phyloP scores from a whole-genome alignment of 2,888 invertebrate genomes.

The Spisula subtruncata region DNA sequence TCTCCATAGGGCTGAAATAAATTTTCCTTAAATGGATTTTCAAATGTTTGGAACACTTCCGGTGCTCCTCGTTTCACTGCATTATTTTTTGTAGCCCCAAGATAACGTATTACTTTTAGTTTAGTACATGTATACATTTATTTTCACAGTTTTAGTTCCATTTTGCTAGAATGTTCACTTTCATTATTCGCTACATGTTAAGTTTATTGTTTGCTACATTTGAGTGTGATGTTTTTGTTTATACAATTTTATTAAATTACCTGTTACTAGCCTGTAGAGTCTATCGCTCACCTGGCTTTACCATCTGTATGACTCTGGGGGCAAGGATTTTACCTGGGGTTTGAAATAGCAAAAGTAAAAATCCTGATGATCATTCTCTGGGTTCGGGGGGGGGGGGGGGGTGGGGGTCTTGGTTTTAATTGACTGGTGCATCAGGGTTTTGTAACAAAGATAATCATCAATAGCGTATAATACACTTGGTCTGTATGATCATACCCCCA shows the following conservation, averaged over 20 bases:
- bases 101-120: not conserved
- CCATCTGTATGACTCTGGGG: no score
- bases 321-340: no score
- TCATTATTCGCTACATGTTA: not conserved
- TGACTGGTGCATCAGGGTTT: no score
- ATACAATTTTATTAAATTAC: not conserved
- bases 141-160: not conserved
- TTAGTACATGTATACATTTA: not conserved
- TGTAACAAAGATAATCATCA: no score
- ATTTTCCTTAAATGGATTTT: no score
- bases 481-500: no score
- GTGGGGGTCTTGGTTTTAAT: no score
- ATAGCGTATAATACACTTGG: no score
- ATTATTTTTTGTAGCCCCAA: slow-evolving; percentile 5
- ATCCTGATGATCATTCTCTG: no score
- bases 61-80: not conserved
- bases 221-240: not conserved
- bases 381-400: no score
- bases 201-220: not conserved
- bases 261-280: not conserved
- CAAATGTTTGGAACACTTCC: not conserved
- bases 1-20: no score
- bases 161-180: not conserved
- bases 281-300: not conserved
- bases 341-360: no score